These are phyloP conservation scores for Xiphophorus hellerii DNA, from an alignment of 2,113 vertebrate species.

Conservation along the genomic window DNA sequence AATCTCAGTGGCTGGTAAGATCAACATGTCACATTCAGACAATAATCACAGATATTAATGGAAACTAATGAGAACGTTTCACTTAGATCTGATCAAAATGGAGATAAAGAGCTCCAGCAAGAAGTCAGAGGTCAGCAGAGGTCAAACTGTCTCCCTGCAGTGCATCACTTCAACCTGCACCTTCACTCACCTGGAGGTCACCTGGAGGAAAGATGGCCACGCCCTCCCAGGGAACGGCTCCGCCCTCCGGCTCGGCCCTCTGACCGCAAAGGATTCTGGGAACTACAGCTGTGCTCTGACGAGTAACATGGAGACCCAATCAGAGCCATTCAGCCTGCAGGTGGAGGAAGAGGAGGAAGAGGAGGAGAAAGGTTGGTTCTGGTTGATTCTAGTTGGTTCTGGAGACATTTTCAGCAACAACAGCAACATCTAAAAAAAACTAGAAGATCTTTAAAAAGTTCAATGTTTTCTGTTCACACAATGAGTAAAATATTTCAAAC, in stretches of 20 bases:
- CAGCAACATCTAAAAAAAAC: no score
- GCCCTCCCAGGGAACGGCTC: conserved; percentile 17
- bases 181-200: conserved; percentile 12
- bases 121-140: rapidly evolving
- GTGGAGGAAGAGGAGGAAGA: background rate
- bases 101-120: background rate
- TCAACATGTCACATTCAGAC: no score
- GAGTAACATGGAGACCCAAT: rapidly evolving
- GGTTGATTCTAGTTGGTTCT: no score
- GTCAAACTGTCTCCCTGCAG: background rate
- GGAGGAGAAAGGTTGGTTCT: no score
- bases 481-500: no score
- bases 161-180: background rate
- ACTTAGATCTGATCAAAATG: rapidly evolving
- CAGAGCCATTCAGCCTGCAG: background rate
- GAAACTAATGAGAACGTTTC: background rate
- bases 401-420: no score
- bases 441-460: no score
- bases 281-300: conserved; percentile 45
- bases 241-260: conserved; percentile 1
- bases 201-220: conserved; percentile 34
- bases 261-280: conserved; percentile 44
- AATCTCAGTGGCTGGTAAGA: conserved; percentile 9
- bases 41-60: background rate
- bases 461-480: no score